Evolutionary conservation across 2,888 invertebrate genomes (phyloP).

Genomic region (Rhamphomyia laevipes): DNA sequence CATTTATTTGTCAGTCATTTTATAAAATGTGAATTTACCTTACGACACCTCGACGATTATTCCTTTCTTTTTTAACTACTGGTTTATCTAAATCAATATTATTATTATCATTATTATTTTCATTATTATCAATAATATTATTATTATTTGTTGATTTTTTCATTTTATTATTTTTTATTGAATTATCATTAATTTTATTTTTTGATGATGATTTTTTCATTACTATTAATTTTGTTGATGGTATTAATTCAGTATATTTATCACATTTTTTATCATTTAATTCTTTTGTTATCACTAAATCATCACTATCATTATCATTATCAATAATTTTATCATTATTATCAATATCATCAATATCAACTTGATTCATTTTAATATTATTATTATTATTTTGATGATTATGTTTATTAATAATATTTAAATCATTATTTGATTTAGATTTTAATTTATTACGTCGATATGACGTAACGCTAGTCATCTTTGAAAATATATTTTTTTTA

Average conservation of each 20-base stretch:
- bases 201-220: background rate
- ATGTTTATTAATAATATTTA: background rate
- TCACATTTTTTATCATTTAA: constrained; percentile 8
- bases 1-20: too few relatives aligned
- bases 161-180: background rate
- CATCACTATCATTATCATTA: constrained; percentile 6
- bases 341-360: background rate
- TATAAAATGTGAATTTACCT: too few relatives aligned
- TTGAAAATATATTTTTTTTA: constrained; percentile 34
- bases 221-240: background rate
- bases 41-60: constrained; percentile 34
- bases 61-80: constrained; percentile 31
- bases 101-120: background rate
- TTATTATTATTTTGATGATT: constrained; percentile 23
- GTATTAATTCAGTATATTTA: background rate
- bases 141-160: background rate
- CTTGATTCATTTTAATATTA: constrained; percentile 12
- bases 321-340: constrained; percentile 11
- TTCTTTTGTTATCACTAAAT: constrained; percentile 6
- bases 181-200: background rate
- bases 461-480: constrained; percentile 35
- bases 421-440: background rate
- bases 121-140: background rate
- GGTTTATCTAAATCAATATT: constrained; percentile 12
- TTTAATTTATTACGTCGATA: constrained; percentile 30